phyloP scores from a whole-genome alignment of 2,888 invertebrate species.

The Lithosia quadra region DNA sequence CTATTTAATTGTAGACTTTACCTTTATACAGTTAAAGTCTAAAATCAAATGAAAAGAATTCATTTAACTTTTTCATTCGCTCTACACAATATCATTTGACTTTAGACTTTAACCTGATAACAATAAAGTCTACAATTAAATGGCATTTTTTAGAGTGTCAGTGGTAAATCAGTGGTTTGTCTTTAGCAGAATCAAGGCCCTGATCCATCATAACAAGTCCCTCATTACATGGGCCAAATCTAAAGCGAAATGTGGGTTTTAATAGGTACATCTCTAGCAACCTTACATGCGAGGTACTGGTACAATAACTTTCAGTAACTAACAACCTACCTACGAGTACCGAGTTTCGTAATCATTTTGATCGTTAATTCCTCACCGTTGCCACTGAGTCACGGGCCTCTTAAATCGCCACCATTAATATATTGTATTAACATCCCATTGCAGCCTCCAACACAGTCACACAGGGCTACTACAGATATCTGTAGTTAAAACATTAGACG shows the following conservation, averaged over 20 bases:
- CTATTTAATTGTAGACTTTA: too few relatives aligned
- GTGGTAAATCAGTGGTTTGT: too few relatives aligned
- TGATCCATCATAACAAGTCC: too few relatives aligned
- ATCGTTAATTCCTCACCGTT: neutral
- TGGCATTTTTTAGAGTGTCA: too few relatives aligned
- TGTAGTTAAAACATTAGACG: neutral
- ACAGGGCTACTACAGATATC: neutral
- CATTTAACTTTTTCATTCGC: too few relatives aligned
- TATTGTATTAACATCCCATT: neutral
- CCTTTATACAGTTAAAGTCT: too few relatives aligned
- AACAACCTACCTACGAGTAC: neutral
- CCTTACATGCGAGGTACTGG: neutral
- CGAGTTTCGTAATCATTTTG: neutral
- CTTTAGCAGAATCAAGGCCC: too few relatives aligned
- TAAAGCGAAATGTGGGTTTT: neutral
- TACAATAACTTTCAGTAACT: neutral
- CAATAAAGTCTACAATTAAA: too few relatives aligned
- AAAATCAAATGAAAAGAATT: too few relatives aligned
- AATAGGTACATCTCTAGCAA: neutral
- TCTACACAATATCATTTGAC: too few relatives aligned
- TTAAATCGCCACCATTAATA: neutral
- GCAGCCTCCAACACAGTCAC: neutral
- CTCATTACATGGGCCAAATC: neutral
- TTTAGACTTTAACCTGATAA: too few relatives aligned
- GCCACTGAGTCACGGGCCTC: neutral